These are phyloP conservation scores for Trididemnum clinides DNA, from an alignment of 23 tunicate genomes.

Conservation along the genomic window DNA sequence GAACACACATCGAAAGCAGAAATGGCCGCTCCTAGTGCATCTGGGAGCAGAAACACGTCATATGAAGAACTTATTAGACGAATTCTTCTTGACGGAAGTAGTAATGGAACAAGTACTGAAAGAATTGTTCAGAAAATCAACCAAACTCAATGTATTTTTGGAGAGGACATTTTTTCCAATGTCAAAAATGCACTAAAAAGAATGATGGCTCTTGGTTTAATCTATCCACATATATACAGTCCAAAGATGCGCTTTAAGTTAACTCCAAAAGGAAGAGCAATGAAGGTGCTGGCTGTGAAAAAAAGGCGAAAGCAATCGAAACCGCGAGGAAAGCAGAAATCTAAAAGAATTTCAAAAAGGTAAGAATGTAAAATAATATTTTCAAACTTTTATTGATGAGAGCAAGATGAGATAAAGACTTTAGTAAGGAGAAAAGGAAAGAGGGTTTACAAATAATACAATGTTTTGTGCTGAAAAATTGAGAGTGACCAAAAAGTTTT, in stretches of 20 bases:
- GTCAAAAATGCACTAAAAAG: slow-evolving; percentile 53
- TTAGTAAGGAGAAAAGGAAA: too few relatives aligned
- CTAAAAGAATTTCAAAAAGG: too few relatives aligned
- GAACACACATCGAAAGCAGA: too few relatives aligned
- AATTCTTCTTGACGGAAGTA: not conserved
- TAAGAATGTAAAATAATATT: too few relatives aligned
- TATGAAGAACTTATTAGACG: not conserved
- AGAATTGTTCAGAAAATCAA: not conserved
- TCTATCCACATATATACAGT: slow-evolving; percentile 27
- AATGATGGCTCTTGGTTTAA: slow-evolving; percentile 42
- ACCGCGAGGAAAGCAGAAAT: too few relatives aligned
- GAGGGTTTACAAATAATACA: too few relatives aligned
- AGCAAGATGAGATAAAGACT: too few relatives aligned
- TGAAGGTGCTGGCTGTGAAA: too few relatives aligned
- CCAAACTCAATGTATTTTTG: not conserved
- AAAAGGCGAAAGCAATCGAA: too few relatives aligned
- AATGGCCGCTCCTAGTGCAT: not conserved
- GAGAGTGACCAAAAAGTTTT: too few relatives aligned
- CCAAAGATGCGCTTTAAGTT: slow-evolving; percentile 63
- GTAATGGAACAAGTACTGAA: not conserved
- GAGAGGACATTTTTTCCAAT: not conserved
- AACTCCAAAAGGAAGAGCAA: slow-evolving; percentile 60
- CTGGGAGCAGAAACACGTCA: not conserved
- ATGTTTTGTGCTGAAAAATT: too few relatives aligned
- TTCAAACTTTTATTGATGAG: too few relatives aligned